Evolutionary conservation across 2,888 invertebrate genomes (phyloP).

Genomic region (Cordilura impudica): DNA sequence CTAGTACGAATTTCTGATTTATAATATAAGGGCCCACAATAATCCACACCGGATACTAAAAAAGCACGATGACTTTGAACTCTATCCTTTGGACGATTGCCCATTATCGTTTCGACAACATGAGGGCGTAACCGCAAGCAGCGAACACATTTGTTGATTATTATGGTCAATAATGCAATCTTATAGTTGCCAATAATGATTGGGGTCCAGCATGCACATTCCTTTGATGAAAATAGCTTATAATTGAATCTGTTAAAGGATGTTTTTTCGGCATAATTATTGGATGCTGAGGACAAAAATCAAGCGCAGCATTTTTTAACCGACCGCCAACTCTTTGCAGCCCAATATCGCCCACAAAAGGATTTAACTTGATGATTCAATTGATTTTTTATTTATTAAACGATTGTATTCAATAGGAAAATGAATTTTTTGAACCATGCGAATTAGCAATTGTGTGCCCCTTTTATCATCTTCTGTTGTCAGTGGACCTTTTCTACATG

Average conservation of each 20-base stretch:
- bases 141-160: not conserved
- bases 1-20: slow-evolving; percentile 35
- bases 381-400: too few relatives aligned
- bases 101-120: not conserved
- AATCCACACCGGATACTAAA: slow-evolving; percentile 40
- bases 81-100: not conserved
- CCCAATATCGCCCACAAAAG: too few relatives aligned
- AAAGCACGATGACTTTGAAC: slow-evolving; percentile 12
- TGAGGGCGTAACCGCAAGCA: not conserved
- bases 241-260: slow-evolving; percentile 8
- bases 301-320: not conserved
- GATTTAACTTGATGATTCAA: too few relatives aligned
- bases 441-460: too few relatives aligned
- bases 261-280: slow-evolving; percentile 36
- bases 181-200: slow-evolving; percentile 39
- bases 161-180: slow-evolving; percentile 53
- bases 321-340: too few relatives aligned
- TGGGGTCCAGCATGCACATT: slow-evolving; percentile 51
- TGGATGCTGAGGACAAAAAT: slow-evolving; percentile 41
- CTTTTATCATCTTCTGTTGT: not conserved
- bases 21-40: slow-evolving; percentile 47
- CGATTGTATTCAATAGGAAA: too few relatives aligned
- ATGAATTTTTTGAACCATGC: too few relatives aligned
- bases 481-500: not conserved
- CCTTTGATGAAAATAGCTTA: slow-evolving; percentile 45